Base-by-base conservation (phyloP, 1,140 invertebrate species). In the Drosophila nigrodunni region DNA sequence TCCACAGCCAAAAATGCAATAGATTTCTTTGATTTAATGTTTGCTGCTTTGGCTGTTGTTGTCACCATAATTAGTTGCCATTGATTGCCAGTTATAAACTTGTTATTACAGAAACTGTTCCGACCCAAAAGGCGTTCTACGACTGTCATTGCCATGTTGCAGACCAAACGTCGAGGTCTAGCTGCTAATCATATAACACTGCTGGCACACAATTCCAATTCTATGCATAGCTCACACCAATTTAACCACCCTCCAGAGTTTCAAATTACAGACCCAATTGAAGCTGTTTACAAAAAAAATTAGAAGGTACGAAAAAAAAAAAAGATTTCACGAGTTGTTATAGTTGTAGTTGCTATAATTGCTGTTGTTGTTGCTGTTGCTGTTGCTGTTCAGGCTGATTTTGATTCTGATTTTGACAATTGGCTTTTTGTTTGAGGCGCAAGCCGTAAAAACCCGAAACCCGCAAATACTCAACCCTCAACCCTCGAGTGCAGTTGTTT, bases 231-330 rank as follows among this genome's bases (percentile, higher is more conserved):
- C 50, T 15, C 50, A 52, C 34, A 13, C 30, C 30, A 25, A 35
- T 52, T 52, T 50, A 69, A 15, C 67, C 47, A 60, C 66, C 68
- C 68, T n/a, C 30, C 21, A 25, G 25, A 49, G 58, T 61, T 50
- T 75, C 34, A 18, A 71, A 71, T 75, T 64, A 75, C 68, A 75
- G 50, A 71, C 46, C 44, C 67, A 74, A 74, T 74, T 68, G 64
- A 52, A 60, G 55, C 71, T 68, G 60, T 57, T 74, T 74, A 61
- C 47, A 44, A 67, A 21, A 57, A 13, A 59, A 30, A 11, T n/a
- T 3, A 8, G 11, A 7, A 30, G 18, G 1, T 7, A n/a, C 6
- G 4, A 21, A 1, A 43, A 11, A 15, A 11, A 15, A 21, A 62
- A 15, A 21, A 43, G 47, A 64, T 50, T 66, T 47, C 11, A 9